Evolutionary conservation across 2,888 invertebrate species (phyloP).

Genomic region (Acleris sparsana): DNA sequence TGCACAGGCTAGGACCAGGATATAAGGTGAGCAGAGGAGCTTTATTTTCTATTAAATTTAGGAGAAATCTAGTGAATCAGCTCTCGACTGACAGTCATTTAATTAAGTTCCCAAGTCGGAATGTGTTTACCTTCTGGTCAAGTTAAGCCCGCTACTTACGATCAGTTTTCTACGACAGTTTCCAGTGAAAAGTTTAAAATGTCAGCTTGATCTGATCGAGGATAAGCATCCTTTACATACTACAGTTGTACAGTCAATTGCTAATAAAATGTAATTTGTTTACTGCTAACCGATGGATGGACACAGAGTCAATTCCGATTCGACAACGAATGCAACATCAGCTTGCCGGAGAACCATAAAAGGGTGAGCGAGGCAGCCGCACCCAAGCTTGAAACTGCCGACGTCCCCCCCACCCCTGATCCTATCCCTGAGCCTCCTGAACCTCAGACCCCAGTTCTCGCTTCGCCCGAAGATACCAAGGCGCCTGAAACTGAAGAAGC

Average conservation of each 20-base stretch:
- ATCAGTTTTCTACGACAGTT: no score
- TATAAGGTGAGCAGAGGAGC: slow-evolving; percentile 92
- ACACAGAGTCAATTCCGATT: slow-evolving; percentile 99
- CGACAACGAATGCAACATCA: slow-evolving; percentile 99
- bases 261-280: slow-evolving; percentile 51
- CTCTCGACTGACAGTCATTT: no score
- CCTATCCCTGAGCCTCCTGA: slow-evolving; percentile 53
- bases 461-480: slow-evolving; percentile 65
- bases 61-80: neutral
- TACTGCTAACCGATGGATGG: slow-evolving; percentile 67
- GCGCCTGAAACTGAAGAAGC: slow-evolving; percentile 60
- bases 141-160: neutral
- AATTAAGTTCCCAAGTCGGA: no score
- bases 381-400: slow-evolving; percentile 72
- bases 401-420: slow-evolving; percentile 50
- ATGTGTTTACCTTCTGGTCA: no score
- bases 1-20: slow-evolving; percentile 98
- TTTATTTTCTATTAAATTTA: neutral
- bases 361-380: slow-evolving; percentile 91
- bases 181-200: no score
- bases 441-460: slow-evolving; percentile 52
- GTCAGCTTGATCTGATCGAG: no score
- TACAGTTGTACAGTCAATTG: slow-evolving; percentile 6
- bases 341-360: slow-evolving; percentile 98
- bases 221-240: no score